Base-by-base conservation (phyloP, 1,140 invertebrate genomes). In the Drosophila takahashii region DNA sequence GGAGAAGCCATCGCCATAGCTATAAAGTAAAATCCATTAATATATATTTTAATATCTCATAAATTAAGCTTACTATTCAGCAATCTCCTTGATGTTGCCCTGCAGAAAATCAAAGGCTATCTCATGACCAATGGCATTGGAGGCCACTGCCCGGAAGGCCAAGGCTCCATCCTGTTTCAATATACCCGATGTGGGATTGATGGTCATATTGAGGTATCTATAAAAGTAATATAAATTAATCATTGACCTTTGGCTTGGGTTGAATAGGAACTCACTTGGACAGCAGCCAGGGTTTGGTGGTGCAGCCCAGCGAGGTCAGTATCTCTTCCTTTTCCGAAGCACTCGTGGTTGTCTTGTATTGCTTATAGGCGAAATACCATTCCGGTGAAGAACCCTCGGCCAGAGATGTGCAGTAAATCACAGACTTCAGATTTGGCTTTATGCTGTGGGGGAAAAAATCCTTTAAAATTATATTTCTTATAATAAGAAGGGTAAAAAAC, bases 291-390 rank as follows among this genome's bases (percentile, higher is more conserved):
- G 81, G 65, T 37, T 94, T 89, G 37, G 60, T 93, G 4, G 94
- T 93, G 78, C 95, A 95, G 2, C 93, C 94, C 1, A 95, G 92
- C 2, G 94, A 93, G 0, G 93, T 89, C 0, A 95, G 86, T n/a
- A 95, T 94, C n/a, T 94, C 92, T 11, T 94, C 93, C 91, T 94
- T 94, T 57, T 95, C 94, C 0, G 94, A 93, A 0, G 93, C 93
- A 58, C 94, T 93, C 36, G 93, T 91, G 0, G 93, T 93, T 0
- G 89, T 71, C 45, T 92, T 91, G 72, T 95, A 95, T 34, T 91
- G 90, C 4, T 93, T 59, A 80, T 93, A 94, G 11, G 95, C 83
- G 60, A 94, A 94, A 1, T 94, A 51, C 93, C 94, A 95, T 74
- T 95, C 94, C 3, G 89, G 70, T 6, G 80, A 80, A 16, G 90